Percentiles rank a stretch among this genome's conserved stretches.
These are phyloP conservation scores for Dryomyza anilis DNA, from an alignment of 2,888 invertebrate genomes.

Conservation along the genomic window DNA sequence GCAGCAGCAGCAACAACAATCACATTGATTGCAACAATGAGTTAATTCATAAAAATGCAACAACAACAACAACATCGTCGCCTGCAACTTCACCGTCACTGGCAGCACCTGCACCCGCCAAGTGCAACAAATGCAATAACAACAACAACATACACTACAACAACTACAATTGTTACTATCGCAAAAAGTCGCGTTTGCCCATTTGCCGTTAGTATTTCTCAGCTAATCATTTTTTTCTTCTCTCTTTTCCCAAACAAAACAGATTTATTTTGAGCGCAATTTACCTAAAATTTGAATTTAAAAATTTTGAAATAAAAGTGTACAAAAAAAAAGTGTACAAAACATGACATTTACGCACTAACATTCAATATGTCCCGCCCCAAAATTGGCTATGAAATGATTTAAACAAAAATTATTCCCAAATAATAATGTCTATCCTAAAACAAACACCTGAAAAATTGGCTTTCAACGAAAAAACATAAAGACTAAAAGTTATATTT, in stretches of 20 bases:
- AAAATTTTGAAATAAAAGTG: neutral
- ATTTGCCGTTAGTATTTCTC: slow-evolving; percentile 61
- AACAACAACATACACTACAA: slow-evolving; percentile 58
- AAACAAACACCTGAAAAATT: neutral
- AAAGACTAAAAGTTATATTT: slow-evolving; percentile 24
- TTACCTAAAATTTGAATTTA: slow-evolving; percentile 29
- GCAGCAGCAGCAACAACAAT: slow-evolving; percentile 2
- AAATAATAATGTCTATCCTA: neutral
- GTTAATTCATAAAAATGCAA: slow-evolving; percentile 22
- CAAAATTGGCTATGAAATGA: too few species aligned
- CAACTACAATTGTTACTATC: slow-evolving; percentile 60
- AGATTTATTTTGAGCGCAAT: slow-evolving; percentile 32
- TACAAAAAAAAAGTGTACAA: neutral
- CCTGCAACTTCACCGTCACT: slow-evolving; percentile 24
- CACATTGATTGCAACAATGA: slow-evolving; percentile 7
- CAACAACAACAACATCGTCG: neutral
- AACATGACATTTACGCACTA: too few species aligned
- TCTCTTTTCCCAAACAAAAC: slow-evolving; percentile 28
- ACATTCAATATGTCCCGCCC: too few species aligned
- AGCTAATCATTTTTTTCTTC: too few species aligned
- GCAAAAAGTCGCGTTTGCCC: slow-evolving; percentile 61
- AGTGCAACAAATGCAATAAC: slow-evolving; percentile 58
- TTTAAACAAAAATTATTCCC: too few species aligned
- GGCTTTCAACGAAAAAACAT: slow-evolving; percentile 10
- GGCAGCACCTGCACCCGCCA: slow-evolving; percentile 31